Percentiles rank a stretch among this genome's conserved stretches.
Conservation (phyloP, 1,140 invertebrate species). For the Cephus cinctus region DNA sequence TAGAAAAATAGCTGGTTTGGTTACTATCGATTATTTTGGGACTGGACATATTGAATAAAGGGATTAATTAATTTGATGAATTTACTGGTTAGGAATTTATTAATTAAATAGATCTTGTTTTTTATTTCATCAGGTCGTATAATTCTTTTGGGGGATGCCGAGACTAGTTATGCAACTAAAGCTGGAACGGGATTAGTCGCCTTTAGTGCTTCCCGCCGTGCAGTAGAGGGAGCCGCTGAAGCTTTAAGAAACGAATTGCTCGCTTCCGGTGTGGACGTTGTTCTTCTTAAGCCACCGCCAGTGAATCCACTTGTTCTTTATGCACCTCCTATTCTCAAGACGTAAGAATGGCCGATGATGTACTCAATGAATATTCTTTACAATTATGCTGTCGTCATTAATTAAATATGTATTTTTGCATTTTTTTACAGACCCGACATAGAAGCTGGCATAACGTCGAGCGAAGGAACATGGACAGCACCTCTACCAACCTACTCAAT, state of each 20-base stretch:
- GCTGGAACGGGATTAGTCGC: conserved; percentile 62
- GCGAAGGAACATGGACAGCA: conserved; percentile 45
- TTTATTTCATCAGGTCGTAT: conserved; percentile 45
- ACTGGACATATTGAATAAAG: too few relatives aligned
- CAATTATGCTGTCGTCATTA: too few relatives aligned
- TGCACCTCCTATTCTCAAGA: conserved; percentile 58
- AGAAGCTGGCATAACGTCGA: conserved; percentile 25
- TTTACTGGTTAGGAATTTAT: too few relatives aligned
- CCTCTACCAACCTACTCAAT: conserved; percentile 43
- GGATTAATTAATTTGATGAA: too few relatives aligned
- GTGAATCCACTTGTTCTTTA: conserved; percentile 66
- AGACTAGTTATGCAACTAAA: conserved; percentile 33
- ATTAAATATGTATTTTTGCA: too few relatives aligned
- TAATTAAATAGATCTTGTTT: too few relatives aligned
- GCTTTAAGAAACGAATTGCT: conserved; percentile 68
- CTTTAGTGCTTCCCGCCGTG: conserved; percentile 68
- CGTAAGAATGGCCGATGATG: too few relatives aligned
- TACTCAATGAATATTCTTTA: too few relatives aligned
- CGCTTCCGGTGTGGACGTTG: conserved; percentile 69
- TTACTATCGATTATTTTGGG: too few relatives aligned
- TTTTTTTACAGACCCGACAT: conserved; percentile 35
- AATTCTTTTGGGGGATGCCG: conserved; percentile 52
- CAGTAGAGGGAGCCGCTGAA: conserved; percentile 71
- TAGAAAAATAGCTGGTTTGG: too few relatives aligned
- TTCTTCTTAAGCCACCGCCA: conserved; percentile 71